phyloP scores from a whole-genome alignment of 2,888 invertebrate genomes.

The Cordilura impudica region DNA sequence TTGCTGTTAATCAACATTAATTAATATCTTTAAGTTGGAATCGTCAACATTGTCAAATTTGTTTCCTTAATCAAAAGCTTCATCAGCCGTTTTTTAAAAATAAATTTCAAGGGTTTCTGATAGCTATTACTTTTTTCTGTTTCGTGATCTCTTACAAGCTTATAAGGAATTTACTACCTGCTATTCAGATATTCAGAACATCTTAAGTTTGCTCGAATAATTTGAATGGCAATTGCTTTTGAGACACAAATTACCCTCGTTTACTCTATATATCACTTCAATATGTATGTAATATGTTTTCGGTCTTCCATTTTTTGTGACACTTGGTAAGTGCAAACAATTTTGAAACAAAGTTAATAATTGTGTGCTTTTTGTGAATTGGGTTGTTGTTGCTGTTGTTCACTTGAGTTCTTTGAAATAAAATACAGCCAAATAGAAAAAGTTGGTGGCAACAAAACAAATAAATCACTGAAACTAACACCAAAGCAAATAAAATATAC shows the following conservation, averaged over 20 bases:
- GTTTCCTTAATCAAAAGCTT: too few relatives aligned
- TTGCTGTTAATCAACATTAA: too few relatives aligned
- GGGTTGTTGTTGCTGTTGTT: conserved; percentile 5
- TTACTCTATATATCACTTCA: conserved; percentile 25
- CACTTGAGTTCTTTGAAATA: conserved; percentile 32
- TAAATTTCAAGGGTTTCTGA: too few relatives aligned
- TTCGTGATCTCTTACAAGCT: too few relatives aligned
- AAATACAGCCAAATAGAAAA: conserved; percentile 41
- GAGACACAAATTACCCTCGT: conserved; percentile 11
- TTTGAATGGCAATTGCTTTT: too few relatives aligned
- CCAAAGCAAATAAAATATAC: not conserved
- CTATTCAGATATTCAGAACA: too few relatives aligned
- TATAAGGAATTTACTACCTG: too few relatives aligned
- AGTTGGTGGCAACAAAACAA: conserved; percentile 52
- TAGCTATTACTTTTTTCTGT: too few relatives aligned
- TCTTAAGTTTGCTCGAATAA: too few relatives aligned
- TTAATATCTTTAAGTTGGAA: too few relatives aligned
- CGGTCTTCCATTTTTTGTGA: conserved; percentile 26
- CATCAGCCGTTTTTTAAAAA: too few relatives aligned
- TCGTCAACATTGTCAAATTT: too few relatives aligned
- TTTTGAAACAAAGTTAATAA: conserved; percentile 55
- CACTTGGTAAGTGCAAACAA: conserved; percentile 55
- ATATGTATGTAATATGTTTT: conserved; percentile 8
- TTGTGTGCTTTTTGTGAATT: conserved; percentile 38
- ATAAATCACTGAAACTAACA: conserved; percentile 58